Evolutionary conservation across 2,888 invertebrate genomes (phyloP).

Genomic region (Diabrotica balteata): DNA sequence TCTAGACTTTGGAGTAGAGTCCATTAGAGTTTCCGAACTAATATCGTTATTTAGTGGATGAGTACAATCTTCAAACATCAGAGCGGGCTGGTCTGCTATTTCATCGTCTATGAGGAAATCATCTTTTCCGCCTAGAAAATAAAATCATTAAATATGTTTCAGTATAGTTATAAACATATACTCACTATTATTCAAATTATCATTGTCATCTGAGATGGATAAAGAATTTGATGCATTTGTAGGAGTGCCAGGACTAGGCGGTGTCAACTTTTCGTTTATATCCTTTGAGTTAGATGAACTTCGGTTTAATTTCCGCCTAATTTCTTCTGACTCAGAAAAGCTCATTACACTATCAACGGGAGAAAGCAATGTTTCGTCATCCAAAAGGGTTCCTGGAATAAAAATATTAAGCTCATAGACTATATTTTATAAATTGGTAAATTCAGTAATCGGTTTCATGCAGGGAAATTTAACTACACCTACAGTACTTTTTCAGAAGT

Average conservation of each 20-base stretch:
- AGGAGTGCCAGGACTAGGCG: constrained; percentile 74
- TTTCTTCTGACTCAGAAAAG: constrained; percentile 69
- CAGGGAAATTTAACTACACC: too few relatives aligned
- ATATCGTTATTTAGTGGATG: constrained; percentile 45
- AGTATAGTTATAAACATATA: neutral
- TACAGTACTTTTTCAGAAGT: too few relatives aligned
- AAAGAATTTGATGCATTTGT: constrained; percentile 79
- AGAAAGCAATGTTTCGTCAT: constrained; percentile 76
- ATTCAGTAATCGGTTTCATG: too few relatives aligned
- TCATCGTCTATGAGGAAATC: constrained; percentile 88
- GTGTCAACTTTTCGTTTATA: constrained; percentile 57
- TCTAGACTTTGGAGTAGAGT: constrained; percentile 55
- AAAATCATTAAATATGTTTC: too few relatives aligned
- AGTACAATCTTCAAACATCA: constrained; percentile 75
- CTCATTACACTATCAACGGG: constrained; percentile 82
- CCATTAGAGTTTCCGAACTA: constrained; percentile 54
- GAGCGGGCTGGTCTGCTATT: constrained; percentile 87
- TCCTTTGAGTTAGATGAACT: constrained; percentile 63
- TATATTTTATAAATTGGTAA: neutral
- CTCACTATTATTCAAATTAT: constrained; percentile 27
- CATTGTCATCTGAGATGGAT: constrained; percentile 76
- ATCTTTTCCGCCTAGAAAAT: constrained; percentile 62
- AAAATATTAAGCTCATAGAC: constrained; percentile 3
- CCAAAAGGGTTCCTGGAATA: constrained; percentile 68
- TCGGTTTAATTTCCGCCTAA: constrained; percentile 53